These are phyloP conservation scores for Pollicipes pollicipes DNA, from an alignment of 1,140 invertebrate genomes.

Conservation along the genomic window DNA sequence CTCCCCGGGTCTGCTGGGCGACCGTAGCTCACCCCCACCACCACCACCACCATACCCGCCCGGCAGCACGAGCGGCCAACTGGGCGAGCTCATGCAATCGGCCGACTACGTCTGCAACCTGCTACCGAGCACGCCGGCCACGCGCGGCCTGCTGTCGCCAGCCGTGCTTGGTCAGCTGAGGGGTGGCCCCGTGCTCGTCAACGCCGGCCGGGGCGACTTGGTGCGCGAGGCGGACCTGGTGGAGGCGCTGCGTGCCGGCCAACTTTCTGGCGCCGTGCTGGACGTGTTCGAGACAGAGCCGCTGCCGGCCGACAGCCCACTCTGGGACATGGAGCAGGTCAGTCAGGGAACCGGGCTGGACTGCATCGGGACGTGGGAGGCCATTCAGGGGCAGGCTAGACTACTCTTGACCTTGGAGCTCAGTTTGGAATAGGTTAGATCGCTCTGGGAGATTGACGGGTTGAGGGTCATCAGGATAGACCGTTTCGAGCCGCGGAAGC, in stretches of 20 bases:
- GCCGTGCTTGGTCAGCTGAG: conserved; percentile 24
- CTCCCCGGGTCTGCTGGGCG: no score
- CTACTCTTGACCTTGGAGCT: no score
- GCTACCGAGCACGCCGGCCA: conserved; percentile 35
- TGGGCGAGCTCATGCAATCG: conserved; percentile 29
- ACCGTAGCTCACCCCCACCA: no score
- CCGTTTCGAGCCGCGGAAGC: no score
- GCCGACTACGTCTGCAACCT: conserved; percentile 40
- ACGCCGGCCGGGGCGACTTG: conserved; percentile 37
- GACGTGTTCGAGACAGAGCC: conserved; percentile 41
- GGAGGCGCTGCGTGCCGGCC: conserved; percentile 33
- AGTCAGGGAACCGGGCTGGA: conserved; percentile 11
- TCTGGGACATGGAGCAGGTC: conserved; percentile 34
- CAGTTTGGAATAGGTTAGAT: no score
- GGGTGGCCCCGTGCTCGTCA: conserved; percentile 31
- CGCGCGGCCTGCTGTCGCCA: conserved; percentile 32
- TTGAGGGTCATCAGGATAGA: no score
- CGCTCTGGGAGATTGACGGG: no score
- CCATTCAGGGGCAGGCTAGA: no score
- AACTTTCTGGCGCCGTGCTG: conserved; percentile 37
- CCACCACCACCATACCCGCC: no score
- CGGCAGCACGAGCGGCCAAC: conserved; percentile 17
- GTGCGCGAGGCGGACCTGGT: conserved; percentile 35
- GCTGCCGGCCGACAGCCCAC: conserved; percentile 28
- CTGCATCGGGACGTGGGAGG: neutral